Percentiles rank a stretch among this genome's conserved stretches.
Conservation (phyloP, 2,113 vertebrate genomes). For the Illadopsis cleaveri region DNA sequence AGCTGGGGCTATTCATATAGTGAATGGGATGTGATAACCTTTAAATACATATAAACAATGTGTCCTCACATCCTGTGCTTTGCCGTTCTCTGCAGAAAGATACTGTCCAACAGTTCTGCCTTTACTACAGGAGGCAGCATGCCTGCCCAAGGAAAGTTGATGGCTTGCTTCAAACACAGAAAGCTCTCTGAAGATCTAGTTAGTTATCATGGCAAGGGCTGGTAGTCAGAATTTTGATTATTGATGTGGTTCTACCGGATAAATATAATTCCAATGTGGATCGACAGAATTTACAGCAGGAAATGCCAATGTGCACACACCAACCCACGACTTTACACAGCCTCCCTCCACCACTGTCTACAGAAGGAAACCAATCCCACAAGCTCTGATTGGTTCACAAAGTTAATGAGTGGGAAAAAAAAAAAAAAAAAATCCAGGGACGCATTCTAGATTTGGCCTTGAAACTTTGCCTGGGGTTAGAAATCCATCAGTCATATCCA, state of each 20-base stretch:
- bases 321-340: neutral
- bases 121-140: neutral
- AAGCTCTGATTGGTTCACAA: neutral
- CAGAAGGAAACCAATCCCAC: neutral
- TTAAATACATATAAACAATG: conserved; percentile 70
- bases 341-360: neutral
- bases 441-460: neutral
- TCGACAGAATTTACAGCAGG: neutral
- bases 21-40: conserved; percentile 67
- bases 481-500: neutral
- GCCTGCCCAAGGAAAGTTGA: neutral
- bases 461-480: neutral
- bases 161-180: neutral
- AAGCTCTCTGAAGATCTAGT: neutral
- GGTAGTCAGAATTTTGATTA: neutral
- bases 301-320: neutral
- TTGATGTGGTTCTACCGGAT: neutral
- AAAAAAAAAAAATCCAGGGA: neutral
- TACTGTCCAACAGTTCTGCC: conserved; percentile 14
- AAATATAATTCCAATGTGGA: neutral
- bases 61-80: conserved; percentile 60
- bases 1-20: conserved; percentile 55
- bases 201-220: neutral
- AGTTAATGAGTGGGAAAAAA: neutral
- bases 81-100: conserved; percentile 42